These are phyloP conservation scores for Entomyzon cyanotis DNA, from an alignment of 2,113 vertebrate species.

Conservation along the genomic window DNA sequence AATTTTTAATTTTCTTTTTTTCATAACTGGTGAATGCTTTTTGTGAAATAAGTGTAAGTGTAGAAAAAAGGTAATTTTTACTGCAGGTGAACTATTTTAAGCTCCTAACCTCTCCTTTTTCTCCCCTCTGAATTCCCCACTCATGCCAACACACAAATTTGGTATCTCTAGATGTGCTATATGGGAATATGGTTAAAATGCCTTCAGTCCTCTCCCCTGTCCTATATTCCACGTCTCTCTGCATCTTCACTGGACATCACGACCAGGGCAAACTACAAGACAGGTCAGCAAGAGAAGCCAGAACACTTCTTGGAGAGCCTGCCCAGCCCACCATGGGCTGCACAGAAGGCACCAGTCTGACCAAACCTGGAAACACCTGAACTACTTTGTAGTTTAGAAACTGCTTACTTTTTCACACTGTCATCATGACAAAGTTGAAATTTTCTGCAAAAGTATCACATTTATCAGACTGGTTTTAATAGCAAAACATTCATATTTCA, in stretches of 20 bases:
- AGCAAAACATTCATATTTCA: neutral
- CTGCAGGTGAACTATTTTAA: neutral
- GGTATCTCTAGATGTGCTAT: neutral
- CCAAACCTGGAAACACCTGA: neutral
- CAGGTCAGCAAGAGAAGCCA: neutral
- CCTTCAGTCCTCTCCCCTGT: neutral
- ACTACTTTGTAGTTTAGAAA: neutral
- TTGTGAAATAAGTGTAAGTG: neutral
- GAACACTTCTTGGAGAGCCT: neutral
- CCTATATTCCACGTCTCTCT: rapidly evolving
- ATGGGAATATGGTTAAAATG: neutral
- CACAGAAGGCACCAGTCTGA: neutral
- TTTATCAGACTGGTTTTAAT: neutral
- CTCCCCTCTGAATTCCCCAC: neutral
- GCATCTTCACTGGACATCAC: neutral
- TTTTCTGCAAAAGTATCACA: neutral
- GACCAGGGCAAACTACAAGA: neutral
- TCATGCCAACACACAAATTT: neutral
- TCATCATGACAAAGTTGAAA: neutral
- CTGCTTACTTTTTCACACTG: neutral
- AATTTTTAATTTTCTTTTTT: neutral
- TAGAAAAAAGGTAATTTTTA: neutral
- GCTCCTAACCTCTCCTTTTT: neutral
- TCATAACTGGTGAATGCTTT: neutral
- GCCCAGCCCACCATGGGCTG: rapidly evolving